Base-by-base conservation (phyloP, 2,113 vertebrate genomes). In the Pollimyrus isidori region DNA sequence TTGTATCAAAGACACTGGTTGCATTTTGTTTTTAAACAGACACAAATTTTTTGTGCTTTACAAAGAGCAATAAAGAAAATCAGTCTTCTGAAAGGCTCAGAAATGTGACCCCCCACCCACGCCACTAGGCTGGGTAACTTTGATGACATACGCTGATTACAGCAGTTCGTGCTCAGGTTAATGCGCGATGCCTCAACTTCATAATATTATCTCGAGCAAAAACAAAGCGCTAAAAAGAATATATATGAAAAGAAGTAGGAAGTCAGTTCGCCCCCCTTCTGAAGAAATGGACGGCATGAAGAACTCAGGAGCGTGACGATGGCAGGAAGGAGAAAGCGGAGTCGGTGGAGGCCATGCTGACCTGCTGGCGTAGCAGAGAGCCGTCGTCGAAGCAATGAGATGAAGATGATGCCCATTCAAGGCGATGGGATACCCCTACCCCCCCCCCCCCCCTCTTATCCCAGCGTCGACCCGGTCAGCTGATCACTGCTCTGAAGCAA, bases 361-460 rank as follows among this genome's bases (percentile, higher is more conserved):
- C 50, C 1, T 7, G 26, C 56, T 23, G 45, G 42, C 30, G 35
- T 7, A 49, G 89, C 35, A 89, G 49, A 89, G 42, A 86, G 83
- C 56, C 46, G 48, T 89, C 83, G 65, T 35, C n/a, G 46, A 73
- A 84, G 46, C 45, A 65, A 65, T 89, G 89, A 89, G 58, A 89
- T 89, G 89, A 84, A 58, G 45, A 46, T 35, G 56, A 30, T 6
- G 13, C 83, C 50, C 3, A n/a, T 86, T 50, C 56, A 42, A 42
- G 69, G 35, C 4, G 0, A 42, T 76, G 35, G 62, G 35, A 35
- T 65, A n/a, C 23, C 52, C 50, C 23, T n/a, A 6, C 3, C 26
- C 65, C 62, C 65, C 65, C 69, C 30, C 69, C 26, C 13, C 69
- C 30, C 69, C 26, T 4, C 65, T 2, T 21, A 11, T 15, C 65